Conservation (phyloP, 2,797 vertebrate genomes). For the Pagetopsis macropterus region DNA sequence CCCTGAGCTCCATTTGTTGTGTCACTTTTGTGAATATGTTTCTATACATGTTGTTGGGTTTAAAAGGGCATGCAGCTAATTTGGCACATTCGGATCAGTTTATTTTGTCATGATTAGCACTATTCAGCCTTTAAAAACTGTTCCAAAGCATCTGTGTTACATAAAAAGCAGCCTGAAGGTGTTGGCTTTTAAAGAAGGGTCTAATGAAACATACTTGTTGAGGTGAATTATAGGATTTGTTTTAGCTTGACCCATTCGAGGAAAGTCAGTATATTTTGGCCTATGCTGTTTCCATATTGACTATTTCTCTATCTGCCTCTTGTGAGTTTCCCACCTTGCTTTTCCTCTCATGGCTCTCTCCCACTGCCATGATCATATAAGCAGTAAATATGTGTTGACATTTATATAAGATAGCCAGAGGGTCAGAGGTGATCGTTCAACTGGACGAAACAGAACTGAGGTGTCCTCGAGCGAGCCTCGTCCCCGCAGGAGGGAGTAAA, state of each 20-base stretch:
- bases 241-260: neutral
- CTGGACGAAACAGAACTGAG: constrained; percentile 34
- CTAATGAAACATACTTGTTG: neutral
- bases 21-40: constrained; percentile 1
- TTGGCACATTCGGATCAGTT: neutral
- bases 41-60: constrained; percentile 2
- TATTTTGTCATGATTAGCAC: neutral
- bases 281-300: neutral
- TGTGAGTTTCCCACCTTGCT: neutral
- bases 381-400: constrained; percentile 29
- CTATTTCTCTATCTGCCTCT: neutral
- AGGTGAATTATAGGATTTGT: neutral
- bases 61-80: neutral
- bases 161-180: neutral
- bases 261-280: neutral
- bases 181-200: neutral
- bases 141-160: neutral
- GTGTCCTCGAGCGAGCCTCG: constrained; percentile 24
- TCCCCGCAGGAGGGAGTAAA: constrained; percentile 22
- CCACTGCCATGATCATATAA: neutral
- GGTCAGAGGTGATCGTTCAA: constrained; percentile 24
- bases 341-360: neutral
- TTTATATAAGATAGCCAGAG: constrained; percentile 23
- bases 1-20: constrained; percentile 20
- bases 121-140: neutral